phyloP scores from a whole-genome alignment of 2,797 vertebrate genomes.

The Synaphobranchus kaupii region DNA sequence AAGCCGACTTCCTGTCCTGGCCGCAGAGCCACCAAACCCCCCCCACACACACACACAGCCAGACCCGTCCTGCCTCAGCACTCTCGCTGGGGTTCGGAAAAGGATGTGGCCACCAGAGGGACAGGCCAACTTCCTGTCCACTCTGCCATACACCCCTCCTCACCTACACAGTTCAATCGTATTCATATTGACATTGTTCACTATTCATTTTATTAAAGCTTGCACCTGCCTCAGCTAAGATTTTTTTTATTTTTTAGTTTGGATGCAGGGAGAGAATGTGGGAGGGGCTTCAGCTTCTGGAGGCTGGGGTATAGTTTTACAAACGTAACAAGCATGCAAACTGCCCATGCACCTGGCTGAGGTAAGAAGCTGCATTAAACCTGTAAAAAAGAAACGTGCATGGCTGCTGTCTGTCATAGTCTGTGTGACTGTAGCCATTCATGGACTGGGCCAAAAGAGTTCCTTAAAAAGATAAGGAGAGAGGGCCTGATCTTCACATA shows the following conservation, averaged over 20 bases:
- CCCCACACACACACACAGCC: neutral
- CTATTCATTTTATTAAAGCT: neutral
- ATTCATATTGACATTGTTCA: neutral
- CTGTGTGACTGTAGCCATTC: neutral
- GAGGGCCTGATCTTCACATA: no score
- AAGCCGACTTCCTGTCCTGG: neutral
- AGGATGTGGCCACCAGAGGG: constrained; percentile 1
- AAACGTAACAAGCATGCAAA: neutral
- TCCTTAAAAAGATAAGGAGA: neutral
- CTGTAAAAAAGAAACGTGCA: neutral
- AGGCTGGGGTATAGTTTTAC: neutral
- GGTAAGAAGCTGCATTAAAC: no score
- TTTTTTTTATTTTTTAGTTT: neutral
- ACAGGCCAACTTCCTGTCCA: neutral
- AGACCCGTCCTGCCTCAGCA: neutral
- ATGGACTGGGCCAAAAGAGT: neutral
- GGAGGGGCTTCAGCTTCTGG: neutral
- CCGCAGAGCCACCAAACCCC: neutral
- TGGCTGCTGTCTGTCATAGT: neutral
- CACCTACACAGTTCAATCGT: neutral
- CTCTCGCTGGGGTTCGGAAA: neutral
- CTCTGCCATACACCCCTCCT: neutral
- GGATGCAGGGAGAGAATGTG: neutral
- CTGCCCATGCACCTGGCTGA: neutral
- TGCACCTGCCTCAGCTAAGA: neutral